phyloP scores from a whole-genome alignment of 1,140 invertebrate species.

The Papilio xuthus region DNA sequence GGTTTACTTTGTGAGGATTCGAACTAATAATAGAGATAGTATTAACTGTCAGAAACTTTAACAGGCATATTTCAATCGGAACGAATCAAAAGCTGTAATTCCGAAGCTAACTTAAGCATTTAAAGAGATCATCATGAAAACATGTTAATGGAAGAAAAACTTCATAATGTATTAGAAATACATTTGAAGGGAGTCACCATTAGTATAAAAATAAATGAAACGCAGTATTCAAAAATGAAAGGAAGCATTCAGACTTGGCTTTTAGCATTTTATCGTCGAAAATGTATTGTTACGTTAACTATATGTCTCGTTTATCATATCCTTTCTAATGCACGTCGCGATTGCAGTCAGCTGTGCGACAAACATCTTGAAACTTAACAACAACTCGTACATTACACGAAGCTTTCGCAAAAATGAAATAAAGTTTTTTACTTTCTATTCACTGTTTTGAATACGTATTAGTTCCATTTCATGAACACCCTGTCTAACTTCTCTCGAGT shows the following conservation, averaged over 20 bases:
- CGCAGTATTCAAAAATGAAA: neutral
- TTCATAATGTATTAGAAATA: neutral
- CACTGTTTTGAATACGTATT: neutral
- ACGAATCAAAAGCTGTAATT: too few species aligned
- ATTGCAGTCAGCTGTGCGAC: neutral
- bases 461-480: neutral
- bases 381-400: neutral
- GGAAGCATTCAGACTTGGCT: neutral
- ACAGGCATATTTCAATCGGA: too few species aligned
- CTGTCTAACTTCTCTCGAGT: neutral
- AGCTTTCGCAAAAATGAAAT: neutral
- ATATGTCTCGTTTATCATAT: conserved; percentile 3
- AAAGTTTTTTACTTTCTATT: neutral
- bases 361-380: neutral
- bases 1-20: too few species aligned
- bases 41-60: too few species aligned
- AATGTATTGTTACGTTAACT: neutral
- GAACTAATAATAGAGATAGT: too few species aligned
- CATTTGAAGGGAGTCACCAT: neutral
- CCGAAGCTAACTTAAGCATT: too few species aligned
- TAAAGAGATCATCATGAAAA: neutral
- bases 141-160: neutral
- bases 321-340: conserved; percentile 13
- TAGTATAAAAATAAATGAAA: neutral
- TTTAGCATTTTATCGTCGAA: neutral